These are phyloP conservation scores for Tetramorium parvispinum DNA, from an alignment of 1,140 invertebrate species.

Conservation along the genomic window DNA sequence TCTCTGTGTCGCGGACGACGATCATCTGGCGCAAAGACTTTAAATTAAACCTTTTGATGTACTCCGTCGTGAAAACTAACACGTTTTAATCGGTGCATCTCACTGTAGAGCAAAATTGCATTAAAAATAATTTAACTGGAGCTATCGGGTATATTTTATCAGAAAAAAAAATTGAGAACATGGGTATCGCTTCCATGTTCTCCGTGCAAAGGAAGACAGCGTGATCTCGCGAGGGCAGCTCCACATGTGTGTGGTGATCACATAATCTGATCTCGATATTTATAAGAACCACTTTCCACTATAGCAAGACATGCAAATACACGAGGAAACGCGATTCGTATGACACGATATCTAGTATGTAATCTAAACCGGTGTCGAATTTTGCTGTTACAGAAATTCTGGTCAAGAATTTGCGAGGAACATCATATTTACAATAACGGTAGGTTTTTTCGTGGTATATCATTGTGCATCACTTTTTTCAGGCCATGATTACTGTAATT, in stretches of 20 bases:
- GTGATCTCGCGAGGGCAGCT: not conserved
- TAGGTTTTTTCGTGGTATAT: not conserved
- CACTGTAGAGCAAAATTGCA: not conserved
- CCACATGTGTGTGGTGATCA: not conserved
- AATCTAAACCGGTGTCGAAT: not conserved
- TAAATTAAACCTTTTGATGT: not conserved
- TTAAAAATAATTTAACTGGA: not conserved
- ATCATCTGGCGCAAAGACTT: not conserved
- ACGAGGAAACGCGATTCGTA: slow-evolving; percentile 10
- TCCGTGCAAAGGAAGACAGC: not conserved
- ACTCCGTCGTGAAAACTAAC: not conserved
- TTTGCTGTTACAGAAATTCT: slow-evolving; percentile 14
- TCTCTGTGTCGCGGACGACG: not conserved
- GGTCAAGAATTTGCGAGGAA: not conserved
- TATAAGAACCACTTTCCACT: slow-evolving; percentile 2
- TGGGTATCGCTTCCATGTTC: not conserved
- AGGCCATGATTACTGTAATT: not conserved
- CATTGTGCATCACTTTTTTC: not conserved
- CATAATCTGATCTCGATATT: slow-evolving; percentile 6
- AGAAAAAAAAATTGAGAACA: not conserved
- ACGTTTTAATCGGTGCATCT: not conserved
- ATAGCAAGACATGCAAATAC: not conserved
- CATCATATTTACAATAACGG: not conserved
- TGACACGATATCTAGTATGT: not conserved
- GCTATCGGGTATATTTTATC: not conserved